A percentile compares a stretch with the other conserved stretches of the same genome.
phyloP scores from a whole-genome alignment of 1,140 invertebrate species.

The Papilio aristodemus region DNA sequence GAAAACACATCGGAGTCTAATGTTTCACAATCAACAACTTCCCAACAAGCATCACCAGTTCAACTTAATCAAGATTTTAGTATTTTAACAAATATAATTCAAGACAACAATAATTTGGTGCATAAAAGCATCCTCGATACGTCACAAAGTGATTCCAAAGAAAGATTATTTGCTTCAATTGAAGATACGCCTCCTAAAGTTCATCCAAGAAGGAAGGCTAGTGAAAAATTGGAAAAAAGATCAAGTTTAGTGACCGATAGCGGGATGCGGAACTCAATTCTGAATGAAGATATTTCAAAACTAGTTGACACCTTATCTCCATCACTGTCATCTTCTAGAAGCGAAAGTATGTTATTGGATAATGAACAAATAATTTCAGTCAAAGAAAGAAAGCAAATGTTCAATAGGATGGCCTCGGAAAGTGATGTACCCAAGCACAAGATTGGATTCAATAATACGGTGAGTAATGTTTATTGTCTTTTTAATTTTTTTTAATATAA shows the following conservation, averaged over 20 bases:
- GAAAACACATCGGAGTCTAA: slow-evolving; percentile 43
- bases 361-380: slow-evolving; percentile 88
- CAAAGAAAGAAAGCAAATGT: slow-evolving; percentile 94
- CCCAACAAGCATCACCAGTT: slow-evolving; percentile 84
- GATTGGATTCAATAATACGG: slow-evolving; percentile 56
- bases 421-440: slow-evolving; percentile 82
- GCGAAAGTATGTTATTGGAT: slow-evolving; percentile 67
- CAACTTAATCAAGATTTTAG: slow-evolving; percentile 71
- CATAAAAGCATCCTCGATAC: slow-evolving; percentile 37
- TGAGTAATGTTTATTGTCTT: slow-evolving; percentile 46
- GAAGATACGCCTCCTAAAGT: slow-evolving; percentile 68
- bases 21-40: slow-evolving; percentile 81
- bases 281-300: slow-evolving; percentile 46
- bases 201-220: slow-evolving; percentile 60
- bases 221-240: slow-evolving; percentile 61
- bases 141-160: slow-evolving; percentile 50
- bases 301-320: slow-evolving; percentile 40
- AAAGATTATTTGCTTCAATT: slow-evolving; percentile 46
- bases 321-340: slow-evolving; percentile 57
- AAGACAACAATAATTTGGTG: slow-evolving; percentile 44
- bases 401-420: slow-evolving; percentile 93
- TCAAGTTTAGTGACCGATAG: slow-evolving; percentile 43
- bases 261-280: slow-evolving; percentile 46
- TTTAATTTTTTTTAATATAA: too few relatives aligned
- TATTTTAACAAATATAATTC: slow-evolving; percentile 59